A percentile compares a stretch with the other conserved stretches of the same genome.
Evolutionary conservation across 2,797 vertebrate species (phyloP).

Genomic region (Rhabdomys pumilio): DNA sequence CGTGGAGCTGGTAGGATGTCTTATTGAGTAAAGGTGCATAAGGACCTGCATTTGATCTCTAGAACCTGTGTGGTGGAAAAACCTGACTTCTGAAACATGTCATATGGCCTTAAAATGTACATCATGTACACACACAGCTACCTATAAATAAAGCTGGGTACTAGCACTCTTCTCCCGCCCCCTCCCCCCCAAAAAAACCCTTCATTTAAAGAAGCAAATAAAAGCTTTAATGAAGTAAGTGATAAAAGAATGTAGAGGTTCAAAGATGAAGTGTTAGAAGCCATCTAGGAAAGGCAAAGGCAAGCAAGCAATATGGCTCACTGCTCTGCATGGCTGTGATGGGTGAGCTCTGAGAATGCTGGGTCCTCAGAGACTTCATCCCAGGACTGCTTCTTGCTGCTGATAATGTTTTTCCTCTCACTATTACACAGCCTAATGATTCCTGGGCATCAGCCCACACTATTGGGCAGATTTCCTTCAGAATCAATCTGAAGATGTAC

Average conservation of each 20-base stretch:
- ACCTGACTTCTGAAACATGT: not conserved
- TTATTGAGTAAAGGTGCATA: not conserved
- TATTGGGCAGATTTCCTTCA: not conserved
- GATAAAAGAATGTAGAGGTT: not conserved
- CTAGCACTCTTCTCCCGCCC: not conserved
- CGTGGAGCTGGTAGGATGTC: not conserved
- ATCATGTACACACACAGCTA: not conserved
- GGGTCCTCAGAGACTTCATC: no score
- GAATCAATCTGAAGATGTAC: not conserved
- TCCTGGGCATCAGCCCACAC: no score
- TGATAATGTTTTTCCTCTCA: no score
- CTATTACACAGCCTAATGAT: no score
- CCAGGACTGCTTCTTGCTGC: no score
- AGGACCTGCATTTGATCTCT: not conserved
- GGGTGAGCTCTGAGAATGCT: no score
- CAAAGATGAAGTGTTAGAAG: not conserved
- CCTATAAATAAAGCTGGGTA: not conserved
- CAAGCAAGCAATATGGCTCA: no score
- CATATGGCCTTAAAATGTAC: not conserved
- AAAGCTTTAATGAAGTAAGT: not conserved
- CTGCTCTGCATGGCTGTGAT: not conserved
- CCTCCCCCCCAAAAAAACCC: no score
- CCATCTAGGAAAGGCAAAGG: no score
- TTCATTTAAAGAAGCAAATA: not conserved
- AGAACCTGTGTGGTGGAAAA: not conserved